Evolutionary conservation across 2,797 vertebrate genomes (phyloP), one percentile per base, ranked within the genome.

Genomic region (Mus minutoides): DNA sequence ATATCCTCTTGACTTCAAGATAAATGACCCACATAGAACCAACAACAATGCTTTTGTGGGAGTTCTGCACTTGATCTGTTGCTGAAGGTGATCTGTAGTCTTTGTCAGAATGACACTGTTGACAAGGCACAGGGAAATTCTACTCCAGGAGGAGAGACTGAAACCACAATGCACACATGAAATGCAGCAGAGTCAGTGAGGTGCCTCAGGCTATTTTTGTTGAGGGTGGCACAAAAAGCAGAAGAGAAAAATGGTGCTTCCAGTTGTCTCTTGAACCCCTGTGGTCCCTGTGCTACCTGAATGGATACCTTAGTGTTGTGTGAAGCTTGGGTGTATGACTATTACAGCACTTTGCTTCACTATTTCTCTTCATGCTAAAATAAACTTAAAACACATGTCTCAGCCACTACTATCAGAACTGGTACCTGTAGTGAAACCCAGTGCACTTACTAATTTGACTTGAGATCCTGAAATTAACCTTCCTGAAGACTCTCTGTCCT

Each of bases 361-460:
- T 60, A 0, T 62, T 83, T 90, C 80, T 22, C 24, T 4, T 6
- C 31, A 64, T 26, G 73, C 56, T 71, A n/a, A 87, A 78, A 91
- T 75, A 94, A 94, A 92, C 43, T 89, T 21, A 31, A 26, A 64
- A 93, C 29, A 26, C 37, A 75, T 34, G n/a, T 54, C 19, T 96
- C 82, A 34, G 52, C 37, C 26, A 77, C 58, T 34, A 0, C 13
- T 52, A 34, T 78, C 52, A 89, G 78, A 88, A 95, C 0, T 19
- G 31, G 49, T 24, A 43, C 56, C 89, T 75, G 3, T 17, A 77
- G 49, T 56, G 49, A 92, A 73, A 54, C 46, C 19, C 13, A 26
- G 58, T 40, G 34, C 37, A 29, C 34, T 85, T 86, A 49, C 19
- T 82, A 69, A 62, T 1, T 56, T 19, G 31, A 78, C 12, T 31